These are phyloP conservation scores for Oceanites oceanicus DNA, from an alignment of 2,113 vertebrate species.

Conservation along the genomic window DNA sequence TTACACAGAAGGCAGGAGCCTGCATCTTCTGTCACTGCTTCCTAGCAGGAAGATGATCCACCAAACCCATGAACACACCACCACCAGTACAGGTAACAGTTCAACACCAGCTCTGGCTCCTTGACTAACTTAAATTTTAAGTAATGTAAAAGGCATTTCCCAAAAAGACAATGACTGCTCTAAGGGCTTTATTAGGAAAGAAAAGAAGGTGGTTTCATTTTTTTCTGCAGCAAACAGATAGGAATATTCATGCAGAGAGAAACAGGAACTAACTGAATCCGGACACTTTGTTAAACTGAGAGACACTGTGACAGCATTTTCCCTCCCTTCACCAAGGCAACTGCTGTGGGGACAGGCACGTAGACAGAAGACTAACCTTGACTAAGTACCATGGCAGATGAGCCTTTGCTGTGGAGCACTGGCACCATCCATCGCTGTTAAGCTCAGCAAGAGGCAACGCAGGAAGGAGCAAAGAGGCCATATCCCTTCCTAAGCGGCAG, in stretches of 20 bases:
- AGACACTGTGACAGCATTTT: background rate
- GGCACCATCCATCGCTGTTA: background rate
- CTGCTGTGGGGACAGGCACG: background rate
- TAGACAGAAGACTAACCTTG: background rate
- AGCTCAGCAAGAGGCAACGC: background rate
- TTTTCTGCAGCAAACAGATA: background rate
- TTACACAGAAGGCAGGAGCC: background rate
- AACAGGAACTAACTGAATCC: background rate
- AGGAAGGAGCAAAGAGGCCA: background rate
- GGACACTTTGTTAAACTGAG: background rate
- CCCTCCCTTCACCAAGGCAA: background rate
- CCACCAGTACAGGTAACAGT: too few relatives aligned
- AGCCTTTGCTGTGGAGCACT: background rate
- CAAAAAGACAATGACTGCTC: background rate
- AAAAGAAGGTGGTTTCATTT: background rate
- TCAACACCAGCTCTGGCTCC: background rate
- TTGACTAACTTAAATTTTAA: background rate
- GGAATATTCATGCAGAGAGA: background rate
- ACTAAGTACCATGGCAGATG: background rate
- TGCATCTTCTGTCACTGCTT: background rate
- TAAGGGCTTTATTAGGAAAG: background rate
- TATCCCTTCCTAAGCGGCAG: accelerated
- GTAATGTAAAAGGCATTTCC: background rate
- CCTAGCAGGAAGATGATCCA: background rate
- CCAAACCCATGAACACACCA: background rate